Base-by-base conservation (phyloP, 2,797 vertebrate species). In the Taenioides sp. region DNA sequence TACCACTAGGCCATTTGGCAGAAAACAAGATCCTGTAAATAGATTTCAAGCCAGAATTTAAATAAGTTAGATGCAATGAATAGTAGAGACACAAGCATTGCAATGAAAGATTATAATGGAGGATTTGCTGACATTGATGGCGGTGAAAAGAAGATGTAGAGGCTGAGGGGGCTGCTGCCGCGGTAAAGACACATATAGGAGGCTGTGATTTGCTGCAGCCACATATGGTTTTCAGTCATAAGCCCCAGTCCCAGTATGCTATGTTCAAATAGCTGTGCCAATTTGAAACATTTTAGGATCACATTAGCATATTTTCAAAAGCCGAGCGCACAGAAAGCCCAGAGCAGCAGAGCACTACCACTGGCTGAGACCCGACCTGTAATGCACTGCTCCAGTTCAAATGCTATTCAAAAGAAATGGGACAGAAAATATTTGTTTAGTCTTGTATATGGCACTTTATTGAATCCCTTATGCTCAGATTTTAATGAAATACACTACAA, bases 231-330 rank as follows among this genome's bases (percentile, higher is more conserved):
- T 60, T 31, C 27, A 60, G 28, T 61, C 23, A 6, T 31, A 34
- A 34, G 28, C 17, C 28, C 18, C 28, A 61, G 28, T 34, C 34
- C 28, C 18, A 61, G 59, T 34, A 4, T 61, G 59, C 27, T 5
- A n/a, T 37, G 59, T 61, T 61, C 18, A 61, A 61, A 61, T n/a
- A 31, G 28, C 59, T 20, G 59, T 61, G 59, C 28, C 59, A 61
- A 34, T 34, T 61, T 61, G 40, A 37, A 34, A 31, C 59, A 34
- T 61, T 61, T 61, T 61, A 37, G 28, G 28, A 61, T 20, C 28
- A 37, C 59, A 61, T 61, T 61, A 61, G 59, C 59, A 61, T 61
- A 61, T 61, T 61, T 34, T 61, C 59, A 61, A 61, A 61, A 61
- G 59, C 59, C 34, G 31, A 61, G 31, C 59, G 6, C 27, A 61